Evolutionary conservation across 1,140 invertebrate genomes (phyloP), one percentile per base, ranked within the genome.

Genomic region (Papilio polyxenes): DNA sequence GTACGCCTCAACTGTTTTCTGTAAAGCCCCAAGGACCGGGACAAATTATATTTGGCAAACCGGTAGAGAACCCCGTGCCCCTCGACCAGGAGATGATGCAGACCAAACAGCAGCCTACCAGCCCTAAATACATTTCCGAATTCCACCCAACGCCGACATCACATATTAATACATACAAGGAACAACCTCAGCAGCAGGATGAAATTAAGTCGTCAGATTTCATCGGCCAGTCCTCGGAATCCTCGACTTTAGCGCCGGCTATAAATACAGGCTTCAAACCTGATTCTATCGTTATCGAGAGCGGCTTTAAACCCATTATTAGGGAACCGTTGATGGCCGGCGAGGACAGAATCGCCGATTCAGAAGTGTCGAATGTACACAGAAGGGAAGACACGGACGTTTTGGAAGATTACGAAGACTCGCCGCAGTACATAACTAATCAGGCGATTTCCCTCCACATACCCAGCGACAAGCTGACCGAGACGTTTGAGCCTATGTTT

Each of bases 271-370:
- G 97, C 0, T 98, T 98, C 87, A 96, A 97, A 89, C 97, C 97
- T 0, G 96, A 96, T 82, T 96, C 97, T 0, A 96, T 98, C 17
- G 96, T 98, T 0, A 96, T 98, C 51, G 97, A 98, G 92, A 96
- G 97, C 78, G 97, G 97, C 0, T 98, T 98, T 86, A 97, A 96
- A 82, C 97, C 97, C 1, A 98, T 98, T 20, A 95, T 97, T n/a
- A 95, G 95, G 20, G 96, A 95, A 90, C 93, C 94, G 40, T 84
- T 95, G 77, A 94, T 95, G 90, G 91, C 92, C 9, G 92, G 92
- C 48, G 92, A 96, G 85, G 95, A 96, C 56, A 94, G 95, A 82
- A 95, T 95, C 82, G 89, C 94, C 48, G 91, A 94, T 65, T 93
- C 92, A 53, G 94, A 95, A 84, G 92, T 91, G 20, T 83, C 91